phyloP scores from a whole-genome alignment of 30 jellyfish, hydroid and myxozoan species.

The Clytia hemisphaerica region DNA sequence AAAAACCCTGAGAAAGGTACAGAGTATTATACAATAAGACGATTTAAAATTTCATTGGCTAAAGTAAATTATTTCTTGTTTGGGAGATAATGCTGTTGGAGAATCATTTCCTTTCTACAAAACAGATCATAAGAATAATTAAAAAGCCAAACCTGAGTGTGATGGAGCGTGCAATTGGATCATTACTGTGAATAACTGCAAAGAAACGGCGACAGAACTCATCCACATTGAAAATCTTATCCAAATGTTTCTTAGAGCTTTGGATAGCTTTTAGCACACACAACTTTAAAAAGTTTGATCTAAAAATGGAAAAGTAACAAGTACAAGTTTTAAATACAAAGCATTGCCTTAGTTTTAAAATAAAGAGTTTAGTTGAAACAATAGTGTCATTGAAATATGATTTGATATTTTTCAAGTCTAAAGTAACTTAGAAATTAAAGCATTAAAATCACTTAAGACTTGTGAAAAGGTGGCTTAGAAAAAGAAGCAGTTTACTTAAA shows the following conservation, averaged over 20 bases:
- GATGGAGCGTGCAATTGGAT: slow-evolving; percentile 97
- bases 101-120: slow-evolving; percentile 2
- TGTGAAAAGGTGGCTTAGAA: no score
- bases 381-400: not conserved
- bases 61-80: not conserved
- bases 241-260: slow-evolving; percentile 79
- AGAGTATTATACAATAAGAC: no score
- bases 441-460: no score
- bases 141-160: slow-evolving; percentile 59
- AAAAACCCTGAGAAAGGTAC: slow-evolving; percentile 58
- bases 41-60: no score
- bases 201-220: slow-evolving; percentile 68
- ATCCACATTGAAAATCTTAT: slow-evolving; percentile 87
- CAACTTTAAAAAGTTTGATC: slow-evolving; percentile 86
- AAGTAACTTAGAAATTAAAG: no score
- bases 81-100: no score
- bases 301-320: not conserved
- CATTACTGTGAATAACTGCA: slow-evolving; percentile 93
- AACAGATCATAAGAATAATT: not conserved
- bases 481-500: no score
- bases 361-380: not conserved
- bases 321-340: not conserved
- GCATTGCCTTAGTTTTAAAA: not conserved
- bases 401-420: no score
- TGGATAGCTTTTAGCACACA: slow-evolving; percentile 95